Percentiles rank a stretch among this genome's conserved stretches.
Evolutionary conservation across 2,797 vertebrate species (phyloP).

Genomic region (Hippopotamyrus pictus): DNA sequence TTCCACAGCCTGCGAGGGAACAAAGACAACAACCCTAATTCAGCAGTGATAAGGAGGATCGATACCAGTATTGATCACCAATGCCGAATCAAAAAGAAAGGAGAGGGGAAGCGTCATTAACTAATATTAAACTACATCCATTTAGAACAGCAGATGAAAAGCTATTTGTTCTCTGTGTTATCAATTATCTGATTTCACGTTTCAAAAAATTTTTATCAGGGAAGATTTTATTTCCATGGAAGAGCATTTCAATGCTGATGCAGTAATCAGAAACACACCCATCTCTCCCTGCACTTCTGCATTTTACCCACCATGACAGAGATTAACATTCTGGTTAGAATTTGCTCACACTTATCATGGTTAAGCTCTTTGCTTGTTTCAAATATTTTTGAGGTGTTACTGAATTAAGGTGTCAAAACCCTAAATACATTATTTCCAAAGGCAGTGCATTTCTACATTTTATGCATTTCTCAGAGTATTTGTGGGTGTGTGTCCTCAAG

Average conservation of each 20-base stretch:
- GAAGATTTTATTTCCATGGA: background rate
- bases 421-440: background rate
- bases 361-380: background rate
- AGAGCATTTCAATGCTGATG: background rate
- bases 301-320: background rate
- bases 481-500: background rate
- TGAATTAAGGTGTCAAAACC: background rate
- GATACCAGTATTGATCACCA: background rate
- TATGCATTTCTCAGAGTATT: background rate
- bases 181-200: background rate
- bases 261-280: background rate
- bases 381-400: background rate
- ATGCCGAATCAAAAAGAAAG: background rate
- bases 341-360: background rate
- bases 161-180: background rate
- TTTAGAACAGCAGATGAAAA: background rate
- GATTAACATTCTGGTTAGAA: background rate
- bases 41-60: background rate
- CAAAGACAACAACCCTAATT: background rate
- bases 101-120: background rate
- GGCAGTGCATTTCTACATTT: background rate
- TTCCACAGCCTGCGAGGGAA: conserved; percentile 59
- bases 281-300: background rate
- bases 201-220: background rate
- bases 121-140: background rate